Conservation (phyloP, 2,113 vertebrate species). For the Cyanoliseus patagonus region DNA sequence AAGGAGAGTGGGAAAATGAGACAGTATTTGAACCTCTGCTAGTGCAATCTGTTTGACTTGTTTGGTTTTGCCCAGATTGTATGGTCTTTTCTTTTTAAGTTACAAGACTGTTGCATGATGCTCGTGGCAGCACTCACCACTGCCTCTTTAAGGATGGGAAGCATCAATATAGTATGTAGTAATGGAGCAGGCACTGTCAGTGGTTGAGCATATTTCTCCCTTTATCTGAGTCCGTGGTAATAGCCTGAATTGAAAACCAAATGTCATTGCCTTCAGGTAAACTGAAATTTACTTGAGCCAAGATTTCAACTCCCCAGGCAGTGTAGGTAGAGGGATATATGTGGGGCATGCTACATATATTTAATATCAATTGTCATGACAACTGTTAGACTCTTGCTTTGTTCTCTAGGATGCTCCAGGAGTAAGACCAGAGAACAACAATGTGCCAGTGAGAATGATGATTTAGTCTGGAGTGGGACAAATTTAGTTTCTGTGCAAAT, state of each 20-base stretch:
- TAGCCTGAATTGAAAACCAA: not conserved
- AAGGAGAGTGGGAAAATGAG: not conserved
- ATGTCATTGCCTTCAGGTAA: not conserved
- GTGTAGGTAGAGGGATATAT: not conserved
- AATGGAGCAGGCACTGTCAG: not conserved
- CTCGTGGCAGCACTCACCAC: not conserved
- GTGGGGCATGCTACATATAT: not conserved
- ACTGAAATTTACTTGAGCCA: not conserved
- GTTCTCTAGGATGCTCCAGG: not conserved
- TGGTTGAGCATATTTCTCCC: not conserved
- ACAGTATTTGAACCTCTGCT: not conserved
- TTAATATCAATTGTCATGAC: not conserved
- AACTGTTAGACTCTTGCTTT: not conserved
- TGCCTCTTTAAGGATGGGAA: not conserved
- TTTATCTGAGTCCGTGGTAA: not conserved
- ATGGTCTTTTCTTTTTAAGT: not conserved
- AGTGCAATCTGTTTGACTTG: not conserved
- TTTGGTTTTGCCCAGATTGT: not conserved
- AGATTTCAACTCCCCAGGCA: not conserved
- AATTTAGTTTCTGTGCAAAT: not conserved
- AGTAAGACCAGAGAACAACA: not conserved
- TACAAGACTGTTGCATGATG: not conserved
- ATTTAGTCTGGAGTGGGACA: accelerated
- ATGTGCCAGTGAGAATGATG: accelerated
- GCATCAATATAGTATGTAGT: not conserved